Evolutionary conservation across 2,888 invertebrate genomes (phyloP).

Genomic region (Apotomis capreana): DNA sequence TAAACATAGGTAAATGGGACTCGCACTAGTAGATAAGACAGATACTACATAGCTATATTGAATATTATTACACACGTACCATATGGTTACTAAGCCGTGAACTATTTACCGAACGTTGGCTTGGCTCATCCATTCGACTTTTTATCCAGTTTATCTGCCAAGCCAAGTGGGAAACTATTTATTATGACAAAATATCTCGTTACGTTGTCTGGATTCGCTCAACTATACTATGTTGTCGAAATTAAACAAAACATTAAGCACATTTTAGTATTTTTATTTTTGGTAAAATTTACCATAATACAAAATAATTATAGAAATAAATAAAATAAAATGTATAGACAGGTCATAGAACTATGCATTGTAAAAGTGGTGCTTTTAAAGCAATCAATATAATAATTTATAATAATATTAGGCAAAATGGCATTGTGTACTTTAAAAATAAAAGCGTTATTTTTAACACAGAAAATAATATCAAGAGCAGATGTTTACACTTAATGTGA

Average conservation of each 20-base stretch:
- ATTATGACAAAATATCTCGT: background rate
- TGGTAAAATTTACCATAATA: constrained; percentile 84
- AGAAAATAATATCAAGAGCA: constrained; percentile 80
- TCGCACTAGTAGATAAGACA: too few species aligned
- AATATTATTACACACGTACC: background rate
- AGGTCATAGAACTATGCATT: constrained; percentile 83
- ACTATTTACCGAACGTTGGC: constrained; percentile 20
- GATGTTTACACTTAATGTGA: constrained; percentile 70
- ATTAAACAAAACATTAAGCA: constrained; percentile 78
- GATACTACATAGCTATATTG: too few species aligned
- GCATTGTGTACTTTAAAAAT: constrained; percentile 83
- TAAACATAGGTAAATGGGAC: too few species aligned
- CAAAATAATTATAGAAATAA: constrained; percentile 83
- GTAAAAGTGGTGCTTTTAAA: constrained; percentile 84
- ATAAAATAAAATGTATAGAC: constrained; percentile 83
- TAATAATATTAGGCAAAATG: constrained; percentile 84
- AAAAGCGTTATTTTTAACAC: constrained; percentile 80
- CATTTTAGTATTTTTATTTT: constrained; percentile 84
- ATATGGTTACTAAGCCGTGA: background rate
- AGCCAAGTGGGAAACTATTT: background rate
- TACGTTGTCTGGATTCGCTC: background rate
- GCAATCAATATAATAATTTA: constrained; percentile 82
- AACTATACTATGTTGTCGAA: constrained; percentile 41
- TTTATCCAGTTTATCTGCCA: constrained; percentile 8
- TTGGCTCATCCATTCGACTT: background rate